Conservation (phyloP, 2,797 vertebrate genomes). For the Clangula hyemalis region DNA sequence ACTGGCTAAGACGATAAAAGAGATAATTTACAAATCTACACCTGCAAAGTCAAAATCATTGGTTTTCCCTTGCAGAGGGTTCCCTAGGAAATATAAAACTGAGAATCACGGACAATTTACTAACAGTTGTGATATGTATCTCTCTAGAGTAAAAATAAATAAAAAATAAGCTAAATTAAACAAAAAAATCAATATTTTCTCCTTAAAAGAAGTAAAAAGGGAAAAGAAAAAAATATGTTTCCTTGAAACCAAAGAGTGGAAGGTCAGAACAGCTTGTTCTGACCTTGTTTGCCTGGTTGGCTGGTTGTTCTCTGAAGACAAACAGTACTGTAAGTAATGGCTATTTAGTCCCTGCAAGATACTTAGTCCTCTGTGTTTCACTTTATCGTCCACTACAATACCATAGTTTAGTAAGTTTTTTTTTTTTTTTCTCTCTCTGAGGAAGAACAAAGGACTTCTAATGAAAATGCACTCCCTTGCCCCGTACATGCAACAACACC, state of each 20-base stretch:
- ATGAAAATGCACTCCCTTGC: background rate
- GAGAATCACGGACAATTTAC: constrained; percentile 51
- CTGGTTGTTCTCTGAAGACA: constrained; percentile 14
- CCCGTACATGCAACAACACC: background rate
- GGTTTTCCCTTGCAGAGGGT: constrained; percentile 43
- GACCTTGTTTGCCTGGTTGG: background rate
- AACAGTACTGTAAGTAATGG: constrained; percentile 6
- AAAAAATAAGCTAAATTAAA: background rate
- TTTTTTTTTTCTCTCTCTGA: background rate
- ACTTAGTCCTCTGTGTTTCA: background rate
- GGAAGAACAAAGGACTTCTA: background rate
- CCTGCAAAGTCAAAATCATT: constrained; percentile 68
- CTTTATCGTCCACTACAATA: background rate
- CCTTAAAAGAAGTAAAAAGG: background rate
- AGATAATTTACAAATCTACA: constrained; percentile 61
- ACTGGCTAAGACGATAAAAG: constrained; percentile 29
- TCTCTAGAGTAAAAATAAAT: background rate
- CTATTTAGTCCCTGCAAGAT: background rate
- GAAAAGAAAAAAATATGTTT: background rate
- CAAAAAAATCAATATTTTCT: constrained; percentile 25
- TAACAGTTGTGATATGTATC: constrained; percentile 37
- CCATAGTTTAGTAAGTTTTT: background rate
- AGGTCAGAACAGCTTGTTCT: constrained; percentile 22
- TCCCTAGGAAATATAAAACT: constrained; percentile 48
- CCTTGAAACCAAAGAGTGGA: constrained; percentile 14